Percentiles rank a stretch among this genome's conserved stretches.
phyloP scores from a whole-genome alignment of 92 coral and sea anemone genomes.

The Porites evermanni region DNA sequence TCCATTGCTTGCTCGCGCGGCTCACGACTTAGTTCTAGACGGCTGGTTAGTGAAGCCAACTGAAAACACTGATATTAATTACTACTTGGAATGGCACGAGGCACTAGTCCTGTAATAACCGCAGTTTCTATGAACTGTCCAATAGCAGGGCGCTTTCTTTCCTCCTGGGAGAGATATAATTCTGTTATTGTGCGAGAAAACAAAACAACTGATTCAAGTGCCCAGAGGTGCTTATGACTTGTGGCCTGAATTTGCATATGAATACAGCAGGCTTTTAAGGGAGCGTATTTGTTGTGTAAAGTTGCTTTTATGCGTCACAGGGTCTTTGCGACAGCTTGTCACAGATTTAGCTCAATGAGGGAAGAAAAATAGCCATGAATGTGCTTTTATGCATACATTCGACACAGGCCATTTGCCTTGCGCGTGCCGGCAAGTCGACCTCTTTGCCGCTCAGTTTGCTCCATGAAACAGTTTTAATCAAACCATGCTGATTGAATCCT shows the following conservation, averaged over 20 bases:
- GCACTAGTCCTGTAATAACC: conserved; percentile 49
- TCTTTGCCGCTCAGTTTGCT: not conserved
- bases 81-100: conserved; percentile 68
- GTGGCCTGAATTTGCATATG: conserved; percentile 38
- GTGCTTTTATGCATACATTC: conserved; percentile 20
- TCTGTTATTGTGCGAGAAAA: conserved; percentile 33
- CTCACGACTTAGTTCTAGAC: not conserved
- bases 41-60: conserved; percentile 16
- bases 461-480: not conserved
- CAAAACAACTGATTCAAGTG: conserved; percentile 48
- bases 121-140: conserved; percentile 39
- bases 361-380: not conserved
- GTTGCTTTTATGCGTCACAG: conserved; percentile 18
- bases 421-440: conserved; percentile 29
- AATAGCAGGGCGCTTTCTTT: conserved; percentile 16
- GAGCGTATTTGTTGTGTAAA: conserved; percentile 33
- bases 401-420: conserved; percentile 26
- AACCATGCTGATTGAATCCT: not conserved
- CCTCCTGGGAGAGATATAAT: conserved; percentile 46
- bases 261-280: not conserved
- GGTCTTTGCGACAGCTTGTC: conserved; percentile 27
- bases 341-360: not conserved
- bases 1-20: conserved; percentile 5
- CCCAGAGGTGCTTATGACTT: conserved; percentile 22
- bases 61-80: conserved; percentile 32